These are phyloP conservation scores for Eupithecia exiguata DNA, from an alignment of 2,888 invertebrate species.

Conservation along the genomic window DNA sequence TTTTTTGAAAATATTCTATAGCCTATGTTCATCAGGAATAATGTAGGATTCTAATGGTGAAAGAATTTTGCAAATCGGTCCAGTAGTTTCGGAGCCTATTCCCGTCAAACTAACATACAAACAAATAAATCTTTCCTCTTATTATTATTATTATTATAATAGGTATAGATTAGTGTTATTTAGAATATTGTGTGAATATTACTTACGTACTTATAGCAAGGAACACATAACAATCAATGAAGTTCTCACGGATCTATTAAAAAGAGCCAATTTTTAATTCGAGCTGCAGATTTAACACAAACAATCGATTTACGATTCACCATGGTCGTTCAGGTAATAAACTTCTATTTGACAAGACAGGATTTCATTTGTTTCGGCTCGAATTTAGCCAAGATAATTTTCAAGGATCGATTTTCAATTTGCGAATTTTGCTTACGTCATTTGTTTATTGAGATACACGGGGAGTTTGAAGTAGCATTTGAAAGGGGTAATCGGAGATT, in stretches of 20 bases:
- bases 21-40: too few relatives aligned
- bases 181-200: too few relatives aligned
- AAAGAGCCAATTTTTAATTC: conserved; percentile 73
- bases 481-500: too few relatives aligned
- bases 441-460: neutral
- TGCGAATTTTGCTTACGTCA: neutral
- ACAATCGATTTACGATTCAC: conserved; percentile 69
- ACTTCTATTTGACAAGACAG: conserved; percentile 54
- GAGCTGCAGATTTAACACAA: conserved; percentile 73
- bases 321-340: conserved; percentile 54
- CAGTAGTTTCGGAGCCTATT: too few relatives aligned
- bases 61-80: too few relatives aligned
- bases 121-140: too few relatives aligned
- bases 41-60: too few relatives aligned
- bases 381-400: neutral
- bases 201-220: neutral
- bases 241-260: conserved; percentile 45
- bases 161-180: too few relatives aligned
- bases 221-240: conserved; percentile 23
- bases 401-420: conserved; percentile 19
- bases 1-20: too few relatives aligned
- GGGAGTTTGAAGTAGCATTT: too few relatives aligned
- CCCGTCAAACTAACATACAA: too few relatives aligned
- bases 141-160: too few relatives aligned
- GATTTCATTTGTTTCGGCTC: conserved; percentile 14